These are phyloP conservation scores for Alauda arvensis DNA, from an alignment of 2,797 vertebrate genomes.

Conservation along the genomic window DNA sequence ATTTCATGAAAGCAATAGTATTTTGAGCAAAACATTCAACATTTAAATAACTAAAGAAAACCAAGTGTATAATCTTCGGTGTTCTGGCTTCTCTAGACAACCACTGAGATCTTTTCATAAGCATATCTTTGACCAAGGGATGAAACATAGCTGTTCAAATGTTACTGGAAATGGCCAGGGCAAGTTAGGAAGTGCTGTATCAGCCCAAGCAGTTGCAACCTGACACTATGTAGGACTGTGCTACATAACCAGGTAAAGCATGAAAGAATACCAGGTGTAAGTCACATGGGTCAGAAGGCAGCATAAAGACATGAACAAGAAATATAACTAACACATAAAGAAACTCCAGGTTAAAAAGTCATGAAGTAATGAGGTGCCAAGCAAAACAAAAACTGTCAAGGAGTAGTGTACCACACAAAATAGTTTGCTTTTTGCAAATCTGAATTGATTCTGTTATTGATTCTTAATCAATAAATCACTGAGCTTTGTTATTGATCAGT, in stretches of 20 bases:
- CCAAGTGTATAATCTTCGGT: not conserved
- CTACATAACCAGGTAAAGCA: not conserved
- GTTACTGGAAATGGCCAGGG: not conserved
- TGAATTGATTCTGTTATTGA: not conserved
- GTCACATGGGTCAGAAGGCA: not conserved
- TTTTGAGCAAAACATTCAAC: not conserved
- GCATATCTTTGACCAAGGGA: no score
- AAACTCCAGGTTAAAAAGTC: not conserved
- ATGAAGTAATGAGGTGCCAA: not conserved
- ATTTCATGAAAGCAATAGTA: not conserved
- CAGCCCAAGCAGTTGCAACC: not conserved
- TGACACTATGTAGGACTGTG: not conserved
- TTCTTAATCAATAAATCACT: not conserved
- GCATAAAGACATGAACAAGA: not conserved
- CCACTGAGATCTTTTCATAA: not conserved
- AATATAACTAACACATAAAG: not conserved
- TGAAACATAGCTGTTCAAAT: not conserved
- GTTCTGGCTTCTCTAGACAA: not conserved
- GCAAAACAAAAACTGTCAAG: not conserved
- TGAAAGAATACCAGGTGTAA: not conserved
- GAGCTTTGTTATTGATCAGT: no score
- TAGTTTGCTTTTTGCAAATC: not conserved
- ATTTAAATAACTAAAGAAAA: not conserved
- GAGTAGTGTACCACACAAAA: not conserved
- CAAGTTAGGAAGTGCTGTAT: not conserved